Conservation (phyloP, 2,888 invertebrate genomes). For the Drosophila testacea region DNA sequence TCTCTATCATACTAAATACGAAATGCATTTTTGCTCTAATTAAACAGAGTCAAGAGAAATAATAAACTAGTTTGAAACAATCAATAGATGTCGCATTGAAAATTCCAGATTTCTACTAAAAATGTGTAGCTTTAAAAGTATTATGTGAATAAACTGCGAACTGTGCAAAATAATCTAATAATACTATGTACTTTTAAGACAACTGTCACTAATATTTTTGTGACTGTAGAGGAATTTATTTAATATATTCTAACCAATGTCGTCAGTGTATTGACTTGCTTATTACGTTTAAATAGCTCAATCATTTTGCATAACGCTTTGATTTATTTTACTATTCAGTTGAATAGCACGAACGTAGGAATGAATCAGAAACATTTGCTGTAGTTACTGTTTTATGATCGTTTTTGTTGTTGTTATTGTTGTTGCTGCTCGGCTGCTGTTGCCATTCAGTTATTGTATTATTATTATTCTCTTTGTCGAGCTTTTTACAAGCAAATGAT, state of each 20-base stretch:
- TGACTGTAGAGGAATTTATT: conserved; percentile 25
- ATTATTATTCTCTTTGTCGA: conserved; percentile 21
- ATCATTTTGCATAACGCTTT: conserved; percentile 47
- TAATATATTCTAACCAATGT: conserved; percentile 41
- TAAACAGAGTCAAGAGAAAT: not conserved
- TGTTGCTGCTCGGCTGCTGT: conserved; percentile 9
- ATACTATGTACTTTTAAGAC: too few species aligned
- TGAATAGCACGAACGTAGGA: conserved; percentile 34
- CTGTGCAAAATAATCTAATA: too few species aligned
- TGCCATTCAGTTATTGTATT: conserved; percentile 35
- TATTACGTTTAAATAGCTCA: conserved; percentile 24
- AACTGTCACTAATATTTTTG: not conserved
- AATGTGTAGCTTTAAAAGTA: too few species aligned
- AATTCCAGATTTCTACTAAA: too few species aligned
- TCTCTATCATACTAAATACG: not conserved
- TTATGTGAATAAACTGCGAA: too few species aligned
- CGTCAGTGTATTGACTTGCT: conserved; percentile 32
- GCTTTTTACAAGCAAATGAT: conserved; percentile 25
- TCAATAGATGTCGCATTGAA: too few species aligned
- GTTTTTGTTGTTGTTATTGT: too few species aligned
- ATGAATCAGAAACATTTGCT: conserved; percentile 40
- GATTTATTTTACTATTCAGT: conserved; percentile 34
- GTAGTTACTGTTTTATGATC: conserved; percentile 3
- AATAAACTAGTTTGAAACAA: conserved; percentile 13
- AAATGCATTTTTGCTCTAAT: not conserved